These are phyloP conservation scores for Toxotes lorentzi DNA, from an alignment of 2,797 vertebrate genomes.

Conservation along the genomic window DNA sequence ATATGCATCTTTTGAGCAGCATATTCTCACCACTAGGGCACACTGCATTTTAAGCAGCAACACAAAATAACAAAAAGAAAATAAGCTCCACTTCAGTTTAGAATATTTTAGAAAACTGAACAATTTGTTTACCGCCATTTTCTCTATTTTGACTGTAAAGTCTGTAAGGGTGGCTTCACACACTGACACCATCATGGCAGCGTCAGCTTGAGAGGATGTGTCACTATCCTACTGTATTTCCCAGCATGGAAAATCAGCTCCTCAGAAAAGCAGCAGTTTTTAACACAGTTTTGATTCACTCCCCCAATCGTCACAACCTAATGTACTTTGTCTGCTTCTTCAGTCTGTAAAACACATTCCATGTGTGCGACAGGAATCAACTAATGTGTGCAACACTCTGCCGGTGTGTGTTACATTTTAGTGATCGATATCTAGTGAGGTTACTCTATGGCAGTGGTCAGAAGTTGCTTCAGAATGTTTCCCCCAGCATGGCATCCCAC, in stretches of 20 bases:
- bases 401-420: neutral
- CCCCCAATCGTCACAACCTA: constrained; percentile 3
- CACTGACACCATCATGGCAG: neutral
- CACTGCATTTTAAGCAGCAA: constrained; percentile 66
- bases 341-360: neutral
- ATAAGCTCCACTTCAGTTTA: constrained; percentile 30
- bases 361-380: neutral
- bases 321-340: neutral
- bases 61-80: constrained; percentile 45
- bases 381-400: neutral
- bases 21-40: constrained; percentile 49
- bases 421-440: neutral
- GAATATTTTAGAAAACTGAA: constrained; percentile 21
- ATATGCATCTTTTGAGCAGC: constrained; percentile 44
- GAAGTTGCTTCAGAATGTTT: neutral
- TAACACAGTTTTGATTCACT: neutral
- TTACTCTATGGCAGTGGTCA: neutral
- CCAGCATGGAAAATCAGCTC: neutral
- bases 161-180: neutral
- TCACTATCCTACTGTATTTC: neutral
- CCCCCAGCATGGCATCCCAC: neutral
- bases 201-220: constrained; percentile 9
- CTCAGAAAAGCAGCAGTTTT: neutral
- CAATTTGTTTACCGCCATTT: neutral
- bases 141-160: neutral